These are phyloP conservation scores for Chironomus striatipennis DNA, from an alignment of 1,140 invertebrate species.

Conservation along the genomic window DNA sequence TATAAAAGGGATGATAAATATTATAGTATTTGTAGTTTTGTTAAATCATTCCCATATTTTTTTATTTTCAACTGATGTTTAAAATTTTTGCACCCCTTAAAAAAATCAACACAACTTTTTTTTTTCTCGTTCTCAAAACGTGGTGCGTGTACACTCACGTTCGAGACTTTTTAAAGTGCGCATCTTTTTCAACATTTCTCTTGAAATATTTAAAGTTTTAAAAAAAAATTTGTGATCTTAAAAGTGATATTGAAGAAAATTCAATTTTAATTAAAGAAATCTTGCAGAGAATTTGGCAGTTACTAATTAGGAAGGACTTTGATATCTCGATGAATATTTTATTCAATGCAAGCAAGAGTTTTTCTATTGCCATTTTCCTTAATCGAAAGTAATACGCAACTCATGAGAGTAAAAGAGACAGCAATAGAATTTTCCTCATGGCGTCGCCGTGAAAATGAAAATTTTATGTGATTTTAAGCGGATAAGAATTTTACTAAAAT, in stretches of 20 bases:
- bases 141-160: conserved; percentile 11
- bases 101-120: conserved; percentile 12
- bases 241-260: too few species aligned
- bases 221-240: too few species aligned
- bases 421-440: conserved; percentile 3
- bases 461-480: neutral
- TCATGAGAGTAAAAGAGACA: neutral
- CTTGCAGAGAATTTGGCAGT: too few species aligned
- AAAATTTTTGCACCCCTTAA: conserved; percentile 21
- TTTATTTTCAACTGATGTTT: conserved; percentile 5
- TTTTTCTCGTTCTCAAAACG: neutral
- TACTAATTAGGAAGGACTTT: too few species aligned
- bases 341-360: neutral
- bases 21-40: conserved; percentile 16
- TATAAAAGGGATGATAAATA: neutral
- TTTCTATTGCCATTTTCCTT: neutral
- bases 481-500: neutral
- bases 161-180: conserved; percentile 12
- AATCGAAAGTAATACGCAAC: neutral
- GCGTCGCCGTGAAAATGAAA: conserved; percentile 2
- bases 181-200: neutral
- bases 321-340: too few species aligned
- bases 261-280: too few species aligned
- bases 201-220: neutral
- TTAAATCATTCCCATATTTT: neutral